Conservation (phyloP, 2,113 vertebrate species). For the Tinamus guttatus region DNA sequence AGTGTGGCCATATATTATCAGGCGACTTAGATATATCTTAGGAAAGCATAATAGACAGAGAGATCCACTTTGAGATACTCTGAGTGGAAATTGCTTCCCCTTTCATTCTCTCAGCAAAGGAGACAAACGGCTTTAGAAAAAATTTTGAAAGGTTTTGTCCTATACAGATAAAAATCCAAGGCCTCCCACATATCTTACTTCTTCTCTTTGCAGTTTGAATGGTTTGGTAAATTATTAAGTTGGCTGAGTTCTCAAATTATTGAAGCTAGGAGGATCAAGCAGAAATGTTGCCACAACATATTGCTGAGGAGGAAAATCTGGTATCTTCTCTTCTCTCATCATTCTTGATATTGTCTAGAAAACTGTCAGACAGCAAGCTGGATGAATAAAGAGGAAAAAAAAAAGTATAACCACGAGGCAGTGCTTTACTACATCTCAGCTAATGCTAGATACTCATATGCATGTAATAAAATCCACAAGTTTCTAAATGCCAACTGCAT, state of each 20-base stretch:
- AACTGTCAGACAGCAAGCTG: rapidly evolving
- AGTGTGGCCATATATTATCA: background rate
- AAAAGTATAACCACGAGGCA: background rate
- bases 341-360: background rate
- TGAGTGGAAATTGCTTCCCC: slow-evolving; percentile 40
- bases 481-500: background rate
- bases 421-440: background rate
- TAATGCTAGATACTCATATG: background rate
- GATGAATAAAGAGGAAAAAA: background rate
- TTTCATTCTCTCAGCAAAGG: slow-evolving; percentile 41
- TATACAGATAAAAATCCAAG: slow-evolving; percentile 39
- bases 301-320: background rate
- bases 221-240: slow-evolving; percentile 24
- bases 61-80: slow-evolving; percentile 46
- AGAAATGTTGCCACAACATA: background rate
- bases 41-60: slow-evolving; percentile 9
- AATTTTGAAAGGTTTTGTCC: slow-evolving; percentile 13
- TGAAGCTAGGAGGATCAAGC: background rate
- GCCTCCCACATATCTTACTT: slow-evolving; percentile 26
- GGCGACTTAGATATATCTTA: slow-evolving; percentile 31
- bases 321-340: background rate
- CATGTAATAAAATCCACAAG: background rate
- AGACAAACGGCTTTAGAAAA: background rate
- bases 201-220: background rate
- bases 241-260: background rate